A percentile compares a stretch with the other conserved stretches of the same genome.
Conservation (phyloP, 1,140 invertebrate species). For the Macrobrachium rosenbergii region DNA sequence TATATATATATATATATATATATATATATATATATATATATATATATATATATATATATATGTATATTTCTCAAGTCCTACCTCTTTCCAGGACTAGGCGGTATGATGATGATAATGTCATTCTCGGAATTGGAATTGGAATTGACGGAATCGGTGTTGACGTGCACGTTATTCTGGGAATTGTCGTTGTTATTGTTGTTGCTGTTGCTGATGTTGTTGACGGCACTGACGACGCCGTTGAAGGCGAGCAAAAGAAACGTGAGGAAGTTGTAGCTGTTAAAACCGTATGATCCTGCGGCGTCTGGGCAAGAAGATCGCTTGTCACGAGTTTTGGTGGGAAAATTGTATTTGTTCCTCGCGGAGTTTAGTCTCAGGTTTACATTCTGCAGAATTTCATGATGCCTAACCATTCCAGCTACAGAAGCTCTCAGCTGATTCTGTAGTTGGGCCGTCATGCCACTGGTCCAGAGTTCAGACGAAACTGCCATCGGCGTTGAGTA, state of each 20-base stretch:
- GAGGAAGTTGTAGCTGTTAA: constrained; percentile 64
- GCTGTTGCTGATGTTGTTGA: constrained; percentile 66
- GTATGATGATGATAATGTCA: constrained; percentile 51
- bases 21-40: neutral
- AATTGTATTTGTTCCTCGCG: too few relatives aligned
- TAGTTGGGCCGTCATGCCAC: too few relatives aligned
- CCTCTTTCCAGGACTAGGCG: constrained; percentile 31
- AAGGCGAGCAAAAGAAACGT: constrained; percentile 63
- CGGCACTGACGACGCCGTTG: constrained; percentile 59
- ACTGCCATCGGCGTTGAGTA: too few relatives aligned
- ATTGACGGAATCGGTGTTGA: constrained; percentile 51
- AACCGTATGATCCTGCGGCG: constrained; percentile 49
- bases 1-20: too few relatives aligned
- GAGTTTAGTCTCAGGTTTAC: too few relatives aligned
- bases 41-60: neutral
- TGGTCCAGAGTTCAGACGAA: too few relatives aligned
- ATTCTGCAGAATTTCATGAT: too few relatives aligned
- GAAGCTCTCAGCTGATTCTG: too few relatives aligned
- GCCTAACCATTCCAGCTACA: too few relatives aligned
- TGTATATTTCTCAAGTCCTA: neutral
- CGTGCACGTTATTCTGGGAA: constrained; percentile 59
- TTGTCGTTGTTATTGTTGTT: constrained; percentile 65
- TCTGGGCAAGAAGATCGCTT: constrained; percentile 4
- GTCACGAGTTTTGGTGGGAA: neutral
- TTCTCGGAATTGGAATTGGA: constrained; percentile 59